Conservation (phyloP, 2,888 invertebrate genomes). For the Rapana venosa region DNA sequence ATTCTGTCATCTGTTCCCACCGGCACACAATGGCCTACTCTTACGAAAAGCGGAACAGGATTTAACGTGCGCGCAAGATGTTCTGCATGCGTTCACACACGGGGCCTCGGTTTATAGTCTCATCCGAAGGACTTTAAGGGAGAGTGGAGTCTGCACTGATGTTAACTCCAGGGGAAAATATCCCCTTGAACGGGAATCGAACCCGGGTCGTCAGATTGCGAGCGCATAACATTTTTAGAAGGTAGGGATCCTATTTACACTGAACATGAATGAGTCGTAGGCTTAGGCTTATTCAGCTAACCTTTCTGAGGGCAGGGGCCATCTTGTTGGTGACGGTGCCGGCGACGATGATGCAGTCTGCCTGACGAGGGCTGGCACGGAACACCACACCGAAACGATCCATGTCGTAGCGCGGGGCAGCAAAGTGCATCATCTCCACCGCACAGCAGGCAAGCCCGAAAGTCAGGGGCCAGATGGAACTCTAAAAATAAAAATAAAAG, state of each 20-base stretch:
- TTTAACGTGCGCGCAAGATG: too few species aligned
- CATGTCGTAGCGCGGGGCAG: constrained; percentile 99
- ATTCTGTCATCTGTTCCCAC: too few species aligned
- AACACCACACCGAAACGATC: constrained; percentile 98
- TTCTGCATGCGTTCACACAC: too few species aligned
- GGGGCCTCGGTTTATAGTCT: too few species aligned
- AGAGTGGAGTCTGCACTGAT: too few species aligned
- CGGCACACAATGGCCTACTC: too few species aligned
- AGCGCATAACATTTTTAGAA: too few species aligned
- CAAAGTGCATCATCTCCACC: constrained; percentile 99
- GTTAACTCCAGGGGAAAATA: neutral
- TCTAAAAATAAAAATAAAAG: constrained; percentile 75
- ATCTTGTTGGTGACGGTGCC: constrained; percentile 99
- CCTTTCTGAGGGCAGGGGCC: constrained; percentile 96
- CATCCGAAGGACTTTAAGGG: too few species aligned
- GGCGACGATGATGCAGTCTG: constrained; percentile 98
- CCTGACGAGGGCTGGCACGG: constrained; percentile 90
- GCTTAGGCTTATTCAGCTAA: constrained; percentile 53
- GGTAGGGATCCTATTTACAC: too few species aligned
- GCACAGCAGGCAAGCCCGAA: constrained; percentile 99
- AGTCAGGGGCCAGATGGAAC: constrained; percentile 98
- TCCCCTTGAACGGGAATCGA: neutral
- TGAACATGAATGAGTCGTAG: neutral
- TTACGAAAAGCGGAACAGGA: too few species aligned
- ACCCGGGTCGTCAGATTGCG: neutral